These are phyloP conservation scores for Catostylus mosaicus DNA, from an alignment of 30 jellyfish, hydroid and myxozoan genomes.

Conservation along the genomic window DNA sequence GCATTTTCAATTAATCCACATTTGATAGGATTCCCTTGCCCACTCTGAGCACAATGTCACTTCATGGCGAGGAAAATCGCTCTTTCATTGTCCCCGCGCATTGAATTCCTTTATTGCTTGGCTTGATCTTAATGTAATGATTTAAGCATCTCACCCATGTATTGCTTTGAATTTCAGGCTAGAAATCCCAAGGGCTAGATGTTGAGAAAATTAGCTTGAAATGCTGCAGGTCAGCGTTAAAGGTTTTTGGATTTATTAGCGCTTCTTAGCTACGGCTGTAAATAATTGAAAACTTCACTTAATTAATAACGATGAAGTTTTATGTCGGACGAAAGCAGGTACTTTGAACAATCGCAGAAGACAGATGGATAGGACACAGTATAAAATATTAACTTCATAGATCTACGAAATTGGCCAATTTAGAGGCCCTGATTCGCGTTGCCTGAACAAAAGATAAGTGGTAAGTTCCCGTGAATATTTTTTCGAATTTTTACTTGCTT, in stretches of 20 bases:
- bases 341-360: neutral
- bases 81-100: neutral
- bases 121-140: neutral
- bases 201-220: neutral
- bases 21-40: neutral
- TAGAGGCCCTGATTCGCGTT: no score
- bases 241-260: neutral
- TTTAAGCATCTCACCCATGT: neutral
- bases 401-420: no score
- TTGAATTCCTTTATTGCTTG: neutral
- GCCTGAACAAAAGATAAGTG: no score
- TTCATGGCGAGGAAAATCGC: neutral
- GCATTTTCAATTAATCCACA: neutral
- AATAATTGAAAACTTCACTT: slow-evolving; percentile 16
- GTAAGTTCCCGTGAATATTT: no score
- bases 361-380: neutral
- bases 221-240: neutral
- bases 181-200: neutral
- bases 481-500: no score
- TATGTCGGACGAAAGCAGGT: neutral
- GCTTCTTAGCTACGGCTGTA: neutral
- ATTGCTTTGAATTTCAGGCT: neutral
- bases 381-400: no score
- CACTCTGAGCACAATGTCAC: neutral
- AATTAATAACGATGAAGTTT: neutral